Evolutionary conservation across 2,797 vertebrate species (phyloP), one percentile per base, ranked within the genome.

Genomic region (Silurus aristotelis): DNA sequence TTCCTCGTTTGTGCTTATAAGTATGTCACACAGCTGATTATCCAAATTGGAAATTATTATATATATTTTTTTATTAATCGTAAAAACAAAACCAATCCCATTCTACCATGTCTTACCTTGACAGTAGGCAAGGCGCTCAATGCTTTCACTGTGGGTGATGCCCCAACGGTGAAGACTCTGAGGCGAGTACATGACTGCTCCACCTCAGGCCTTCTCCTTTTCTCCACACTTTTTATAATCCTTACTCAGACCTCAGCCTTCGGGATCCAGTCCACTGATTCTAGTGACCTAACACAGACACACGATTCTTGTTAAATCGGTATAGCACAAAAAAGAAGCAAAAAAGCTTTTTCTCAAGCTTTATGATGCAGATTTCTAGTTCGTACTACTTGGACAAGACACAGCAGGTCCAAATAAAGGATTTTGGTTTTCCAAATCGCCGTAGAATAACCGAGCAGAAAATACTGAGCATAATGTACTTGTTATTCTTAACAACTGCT

Each of bases 161-260:
- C 95, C 95, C 95, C 95, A 96, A 68, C 95, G 94, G 89, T 95
- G 95, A n/a, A 95, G 94, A 90, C 95, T 96, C 92, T 95, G 95
- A 80, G 95, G 95, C 43, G 95, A 96, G 89, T 96, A 96, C 95
- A 96, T 96, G 85, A 58, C 61, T 55, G 60, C 48, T 66, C 31
- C 60, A 66, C 55, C 22, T 48, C 27, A 80, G 70, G 43, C 31
- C 43, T 73, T 72, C 66, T 84, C 25, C 58, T 43, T 48, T 17
- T 10, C 9, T 55, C 48, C 43, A 52, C 68, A 68, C 63, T 55
- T 56, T 13, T 5, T 25, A 14, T 73, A 71, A 64, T 75, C 48
- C 55, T 71, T 27, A 68, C n/a, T 77, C 20, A 43, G 68, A 71
- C 68, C n/a, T 85, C 84, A 80, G 68, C 64, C 43, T 25, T 22